Conservation (phyloP, 2,888 invertebrate genomes). For the Cephus runcator region DNA sequence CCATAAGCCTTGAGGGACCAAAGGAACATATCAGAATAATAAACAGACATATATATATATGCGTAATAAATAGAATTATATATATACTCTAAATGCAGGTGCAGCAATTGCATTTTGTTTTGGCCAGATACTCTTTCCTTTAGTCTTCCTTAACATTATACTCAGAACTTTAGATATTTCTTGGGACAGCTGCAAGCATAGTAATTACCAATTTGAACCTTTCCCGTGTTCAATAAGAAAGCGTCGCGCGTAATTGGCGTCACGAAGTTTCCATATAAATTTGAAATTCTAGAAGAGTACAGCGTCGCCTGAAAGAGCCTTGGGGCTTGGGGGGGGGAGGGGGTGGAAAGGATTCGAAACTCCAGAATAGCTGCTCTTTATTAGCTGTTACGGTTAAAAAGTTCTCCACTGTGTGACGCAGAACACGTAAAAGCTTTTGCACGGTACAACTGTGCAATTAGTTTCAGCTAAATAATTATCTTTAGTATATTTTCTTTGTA, state of each 20-base stretch:
- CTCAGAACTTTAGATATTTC: slow-evolving; percentile 39
- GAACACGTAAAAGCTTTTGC: not conserved
- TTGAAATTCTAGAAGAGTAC: not conserved
- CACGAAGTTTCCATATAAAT: not conserved
- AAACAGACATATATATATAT: not conserved
- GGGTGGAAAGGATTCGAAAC: not conserved
- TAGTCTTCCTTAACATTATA: slow-evolving; percentile 31
- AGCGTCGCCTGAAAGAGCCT: not conserved
- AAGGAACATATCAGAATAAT: slow-evolving; percentile 1
- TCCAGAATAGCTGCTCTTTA: not conserved
- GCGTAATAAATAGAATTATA: not conserved
- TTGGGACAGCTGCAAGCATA: slow-evolving; percentile 41
- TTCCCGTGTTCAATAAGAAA: not conserved
- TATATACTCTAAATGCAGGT: slow-evolving; percentile 48
- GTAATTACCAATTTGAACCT: not conserved
- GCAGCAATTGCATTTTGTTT: slow-evolving; percentile 48
- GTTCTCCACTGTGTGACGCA: not conserved
- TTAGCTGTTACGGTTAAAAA: not conserved
- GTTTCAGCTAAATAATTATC: not conserved
- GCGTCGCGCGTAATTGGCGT: not conserved
- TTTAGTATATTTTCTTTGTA: not conserved
- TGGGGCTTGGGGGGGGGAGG: no score
- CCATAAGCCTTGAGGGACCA: slow-evolving; percentile 44
- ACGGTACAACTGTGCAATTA: not conserved
- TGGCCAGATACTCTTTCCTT: slow-evolving; percentile 37